Conservation (phyloP, 2,888 invertebrate species). For the Panorpa germanica region DNA sequence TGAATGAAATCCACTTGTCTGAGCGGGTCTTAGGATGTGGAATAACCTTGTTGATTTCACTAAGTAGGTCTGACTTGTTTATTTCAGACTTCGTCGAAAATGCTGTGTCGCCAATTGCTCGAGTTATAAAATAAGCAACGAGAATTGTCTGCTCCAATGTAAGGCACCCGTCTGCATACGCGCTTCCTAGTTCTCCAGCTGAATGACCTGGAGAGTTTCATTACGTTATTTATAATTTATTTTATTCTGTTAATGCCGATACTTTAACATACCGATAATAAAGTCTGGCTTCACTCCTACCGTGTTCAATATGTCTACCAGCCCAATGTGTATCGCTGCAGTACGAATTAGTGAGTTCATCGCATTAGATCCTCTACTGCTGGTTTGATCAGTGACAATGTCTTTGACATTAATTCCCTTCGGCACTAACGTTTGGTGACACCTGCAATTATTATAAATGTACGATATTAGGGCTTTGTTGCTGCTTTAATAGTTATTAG, state of each 20-base stretch:
- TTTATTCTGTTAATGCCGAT: no score
- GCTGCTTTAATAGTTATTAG: no score
- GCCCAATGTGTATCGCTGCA: constrained; percentile 42
- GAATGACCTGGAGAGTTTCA: no score
- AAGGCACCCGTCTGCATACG: constrained; percentile 84
- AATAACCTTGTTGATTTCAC: constrained; percentile 42
- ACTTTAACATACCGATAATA: no score
- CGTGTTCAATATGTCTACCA: constrained; percentile 39
- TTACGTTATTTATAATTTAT: no score
- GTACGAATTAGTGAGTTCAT: constrained; percentile 55
- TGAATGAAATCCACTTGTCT: constrained; percentile 69
- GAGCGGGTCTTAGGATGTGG: constrained; percentile 46
- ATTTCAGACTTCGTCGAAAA: no score
- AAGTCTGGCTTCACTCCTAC: constrained; percentile 48
- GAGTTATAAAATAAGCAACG: constrained; percentile 63
- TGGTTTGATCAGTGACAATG: constrained; percentile 41
- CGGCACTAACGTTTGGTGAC: constrained; percentile 33
- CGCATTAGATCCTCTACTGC: constrained; percentile 39
- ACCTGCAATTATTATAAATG: no score
- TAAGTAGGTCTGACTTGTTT: constrained; percentile 41
- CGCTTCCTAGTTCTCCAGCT: constrained; percentile 87
- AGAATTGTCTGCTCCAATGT: constrained; percentile 74
- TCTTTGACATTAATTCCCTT: constrained; percentile 42
- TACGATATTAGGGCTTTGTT: no score
- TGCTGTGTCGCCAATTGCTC: constrained; percentile 62